Evolutionary conservation across 2,888 invertebrate genomes (phyloP).

Genomic region (Hybos culiciformis): DNA sequence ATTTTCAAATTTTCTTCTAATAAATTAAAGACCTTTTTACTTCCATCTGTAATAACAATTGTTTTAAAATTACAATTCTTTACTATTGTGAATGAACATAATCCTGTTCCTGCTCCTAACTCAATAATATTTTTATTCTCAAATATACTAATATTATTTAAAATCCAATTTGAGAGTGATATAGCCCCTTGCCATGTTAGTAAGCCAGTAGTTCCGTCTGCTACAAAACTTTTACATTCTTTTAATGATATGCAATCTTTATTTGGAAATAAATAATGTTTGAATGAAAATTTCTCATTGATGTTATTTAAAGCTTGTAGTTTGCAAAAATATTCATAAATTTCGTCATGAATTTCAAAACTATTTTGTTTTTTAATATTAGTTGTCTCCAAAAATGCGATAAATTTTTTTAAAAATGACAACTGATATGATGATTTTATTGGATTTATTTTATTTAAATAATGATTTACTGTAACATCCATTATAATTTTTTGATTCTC

Average conservation of each 20-base stretch:
- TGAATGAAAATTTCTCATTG: constrained; percentile 39
- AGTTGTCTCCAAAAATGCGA: constrained; percentile 41
- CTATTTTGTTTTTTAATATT: constrained; percentile 24
- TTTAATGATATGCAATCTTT: constrained; percentile 40
- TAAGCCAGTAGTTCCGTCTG: constrained; percentile 66
- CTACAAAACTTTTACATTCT: constrained; percentile 58
- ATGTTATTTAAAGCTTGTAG: constrained; percentile 35
- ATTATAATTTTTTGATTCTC: constrained; percentile 46
- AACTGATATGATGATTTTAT: constrained; percentile 46
- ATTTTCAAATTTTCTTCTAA: constrained; percentile 47
- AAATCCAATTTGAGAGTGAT: constrained; percentile 56
- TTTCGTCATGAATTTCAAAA: constrained; percentile 47
- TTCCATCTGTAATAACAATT: constrained; percentile 56
- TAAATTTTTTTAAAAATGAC: constrained; percentile 50
- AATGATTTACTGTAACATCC: constrained; percentile 42
- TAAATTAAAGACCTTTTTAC: constrained; percentile 47
- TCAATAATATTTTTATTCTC: constrained; percentile 48
- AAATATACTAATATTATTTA: constrained; percentile 41
- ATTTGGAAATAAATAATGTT: constrained; percentile 42
- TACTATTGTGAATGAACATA: constrained; percentile 51
- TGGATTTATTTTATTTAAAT: constrained; percentile 44
- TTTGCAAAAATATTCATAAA: constrained; percentile 47
- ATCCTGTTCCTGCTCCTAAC: constrained; percentile 64
- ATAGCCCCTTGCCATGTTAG: constrained; percentile 67
- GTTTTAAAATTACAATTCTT: constrained; percentile 44